phyloP scores from a whole-genome alignment of 2,113 vertebrate species.

The Oophaga pumilio region DNA sequence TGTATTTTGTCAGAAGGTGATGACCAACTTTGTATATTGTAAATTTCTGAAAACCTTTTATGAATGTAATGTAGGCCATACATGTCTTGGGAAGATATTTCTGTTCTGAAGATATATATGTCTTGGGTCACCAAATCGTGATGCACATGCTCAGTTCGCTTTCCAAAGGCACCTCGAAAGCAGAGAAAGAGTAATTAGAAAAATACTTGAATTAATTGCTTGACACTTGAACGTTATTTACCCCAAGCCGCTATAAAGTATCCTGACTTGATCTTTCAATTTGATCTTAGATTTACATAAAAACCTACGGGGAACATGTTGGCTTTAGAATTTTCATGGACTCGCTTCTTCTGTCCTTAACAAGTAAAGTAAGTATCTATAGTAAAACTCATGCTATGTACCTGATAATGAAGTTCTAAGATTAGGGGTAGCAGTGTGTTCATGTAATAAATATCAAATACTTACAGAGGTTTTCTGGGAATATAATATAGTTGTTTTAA shows the following conservation, averaged over 20 bases:
- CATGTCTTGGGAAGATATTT: too few species aligned
- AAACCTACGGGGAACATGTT: constrained; percentile 92
- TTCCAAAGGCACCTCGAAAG: too few species aligned
- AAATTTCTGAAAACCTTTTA: too few species aligned
- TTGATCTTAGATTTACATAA: constrained; percentile 83
- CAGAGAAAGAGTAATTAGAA: background rate
- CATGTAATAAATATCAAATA: too few species aligned
- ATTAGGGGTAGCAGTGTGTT: background rate
- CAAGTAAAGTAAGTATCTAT: constrained; percentile 82
- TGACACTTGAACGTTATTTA: background rate
- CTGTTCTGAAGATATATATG: too few species aligned
- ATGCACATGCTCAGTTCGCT: too few species aligned
- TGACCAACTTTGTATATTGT: too few species aligned
- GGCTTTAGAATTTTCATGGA: constrained; percentile 99
- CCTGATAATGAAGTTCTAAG: background rate
- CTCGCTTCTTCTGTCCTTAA: constrained; percentile 91
- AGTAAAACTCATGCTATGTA: background rate
- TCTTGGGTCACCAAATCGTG: too few species aligned
- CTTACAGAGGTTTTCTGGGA: background rate
- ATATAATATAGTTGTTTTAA: too few species aligned
- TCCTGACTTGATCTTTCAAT: background rate
- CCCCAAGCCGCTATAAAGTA: background rate
- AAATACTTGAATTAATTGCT: background rate
- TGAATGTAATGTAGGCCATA: too few species aligned
- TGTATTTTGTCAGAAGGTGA: too few species aligned